A percentile compares a stretch with the other conserved stretches of the same genome.
These are phyloP conservation scores for Fratercula arctica DNA, from an alignment of 2,797 vertebrate species.

Conservation along the genomic window DNA sequence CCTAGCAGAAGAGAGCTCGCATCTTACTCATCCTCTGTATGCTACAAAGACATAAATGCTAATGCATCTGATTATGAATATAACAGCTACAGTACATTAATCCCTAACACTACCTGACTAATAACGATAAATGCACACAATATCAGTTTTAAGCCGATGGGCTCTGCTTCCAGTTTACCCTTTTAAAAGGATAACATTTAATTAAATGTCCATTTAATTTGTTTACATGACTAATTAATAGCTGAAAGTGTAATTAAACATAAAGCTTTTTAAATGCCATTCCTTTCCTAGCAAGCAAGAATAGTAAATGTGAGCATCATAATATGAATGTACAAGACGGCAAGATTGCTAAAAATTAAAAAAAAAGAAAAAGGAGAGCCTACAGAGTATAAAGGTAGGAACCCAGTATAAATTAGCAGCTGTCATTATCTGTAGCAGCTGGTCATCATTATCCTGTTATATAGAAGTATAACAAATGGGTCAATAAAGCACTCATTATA, in stretches of 20 bases:
- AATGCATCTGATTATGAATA: slow-evolving; percentile 1
- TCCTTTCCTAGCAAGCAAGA: neutral
- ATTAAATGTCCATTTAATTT: slow-evolving; percentile 40
- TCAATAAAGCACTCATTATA: neutral
- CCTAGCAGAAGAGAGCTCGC: neutral
- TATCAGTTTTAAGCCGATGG: neutral
- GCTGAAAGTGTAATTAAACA: slow-evolving; percentile 17
- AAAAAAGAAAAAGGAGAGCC: neutral
- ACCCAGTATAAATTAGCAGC: neutral
- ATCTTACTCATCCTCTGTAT: neutral
- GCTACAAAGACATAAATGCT: neutral
- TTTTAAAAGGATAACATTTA: slow-evolving; percentile 4
- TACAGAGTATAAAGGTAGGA: neutral
- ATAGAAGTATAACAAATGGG: neutral
- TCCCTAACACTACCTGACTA: slow-evolving; percentile 17
- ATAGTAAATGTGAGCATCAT: neutral
- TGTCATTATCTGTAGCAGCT: slow-evolving; percentile 15
- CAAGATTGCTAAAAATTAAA: neutral
- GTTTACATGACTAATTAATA: slow-evolving; percentile 23
- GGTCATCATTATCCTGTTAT: neutral
- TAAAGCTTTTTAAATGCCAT: slow-evolving; percentile 3
- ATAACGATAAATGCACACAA: neutral
- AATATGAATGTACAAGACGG: neutral
- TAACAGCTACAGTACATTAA: slow-evolving; percentile 7
- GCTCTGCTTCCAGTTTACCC: neutral